A percentile compares a stretch with the other conserved stretches of the same genome.
Conservation (phyloP, 2,888 invertebrate species). For the Pterostichus niger region DNA sequence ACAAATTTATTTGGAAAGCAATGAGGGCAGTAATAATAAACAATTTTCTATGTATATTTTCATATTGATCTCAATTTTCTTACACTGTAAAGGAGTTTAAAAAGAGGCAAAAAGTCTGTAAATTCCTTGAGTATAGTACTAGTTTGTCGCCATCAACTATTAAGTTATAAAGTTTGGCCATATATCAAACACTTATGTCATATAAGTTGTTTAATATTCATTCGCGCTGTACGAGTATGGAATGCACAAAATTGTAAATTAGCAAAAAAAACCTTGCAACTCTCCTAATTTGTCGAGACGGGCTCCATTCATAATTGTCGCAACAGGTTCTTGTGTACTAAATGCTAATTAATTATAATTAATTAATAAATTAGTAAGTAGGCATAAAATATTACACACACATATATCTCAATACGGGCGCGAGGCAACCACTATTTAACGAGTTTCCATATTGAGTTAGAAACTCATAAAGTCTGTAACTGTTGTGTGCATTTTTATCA, state of each 20-base stretch:
- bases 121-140: background rate
- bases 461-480: background rate
- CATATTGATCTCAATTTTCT: too few species aligned
- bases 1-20: too few species aligned
- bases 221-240: background rate
- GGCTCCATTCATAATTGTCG: slow-evolving; percentile 9
- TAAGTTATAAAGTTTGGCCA: slow-evolving; percentile 28
- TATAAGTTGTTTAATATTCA: slow-evolving; percentile 27
- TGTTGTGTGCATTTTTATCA: too few species aligned
- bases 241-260: slow-evolving; percentile 33
- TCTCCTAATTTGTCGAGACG: slow-evolving; percentile 24
- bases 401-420: background rate
- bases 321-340: slow-evolving; percentile 11
- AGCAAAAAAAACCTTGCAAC: background rate
- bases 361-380: slow-evolving; percentile 44
- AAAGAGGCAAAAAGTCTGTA: too few species aligned
- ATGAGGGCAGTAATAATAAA: too few species aligned
- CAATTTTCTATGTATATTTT: too few species aligned
- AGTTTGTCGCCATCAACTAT: slow-evolving; percentile 16
- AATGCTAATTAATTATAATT: slow-evolving; percentile 39
- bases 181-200: slow-evolving; percentile 22
- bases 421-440: background rate
- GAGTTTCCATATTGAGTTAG: slow-evolving; percentile 19
- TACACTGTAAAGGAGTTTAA: too few species aligned
- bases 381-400: slow-evolving; percentile 45